phyloP scores from a whole-genome alignment of 2,888 invertebrate species.

The Melangyna quadrimaculata region DNA sequence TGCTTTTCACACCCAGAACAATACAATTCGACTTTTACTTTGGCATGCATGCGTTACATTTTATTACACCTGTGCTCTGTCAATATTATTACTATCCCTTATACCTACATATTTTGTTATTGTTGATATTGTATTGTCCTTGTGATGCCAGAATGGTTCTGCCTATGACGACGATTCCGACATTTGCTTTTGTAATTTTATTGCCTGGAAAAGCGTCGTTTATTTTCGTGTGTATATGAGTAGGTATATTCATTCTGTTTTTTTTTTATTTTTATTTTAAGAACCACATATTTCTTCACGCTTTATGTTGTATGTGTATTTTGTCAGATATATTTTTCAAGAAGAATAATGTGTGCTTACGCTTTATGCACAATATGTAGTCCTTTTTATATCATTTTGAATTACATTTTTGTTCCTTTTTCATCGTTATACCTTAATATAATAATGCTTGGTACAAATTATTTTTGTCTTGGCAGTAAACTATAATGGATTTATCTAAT shows the following conservation, averaged over 20 bases:
- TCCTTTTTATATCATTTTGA: slow-evolving; percentile 24
- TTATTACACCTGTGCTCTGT: slow-evolving; percentile 69
- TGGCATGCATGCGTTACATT: slow-evolving; percentile 58
- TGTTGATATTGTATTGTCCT: slow-evolving; percentile 4
- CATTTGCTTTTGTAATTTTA: slow-evolving; percentile 66
- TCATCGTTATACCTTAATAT: not conserved
- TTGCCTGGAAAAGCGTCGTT: slow-evolving; percentile 66
- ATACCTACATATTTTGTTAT: slow-evolving; percentile 51
- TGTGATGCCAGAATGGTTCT: not conserved
- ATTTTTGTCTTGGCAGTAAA: slow-evolving; percentile 41
- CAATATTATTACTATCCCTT: slow-evolving; percentile 63
- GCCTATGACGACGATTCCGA: not conserved
- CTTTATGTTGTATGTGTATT: not conserved
- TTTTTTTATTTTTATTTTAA: slow-evolving; percentile 9
- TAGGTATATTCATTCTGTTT: slow-evolving; percentile 47
- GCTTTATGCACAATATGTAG: slow-evolving; percentile 39
- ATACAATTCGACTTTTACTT: slow-evolving; percentile 52
- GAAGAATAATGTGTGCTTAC: slow-evolving; percentile 48
- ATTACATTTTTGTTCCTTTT: slow-evolving; percentile 21
- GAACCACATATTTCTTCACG: slow-evolving; percentile 44
- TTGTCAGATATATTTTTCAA: slow-evolving; percentile 33
- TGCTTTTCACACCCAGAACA: slow-evolving; percentile 59
- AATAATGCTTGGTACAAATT: slow-evolving; percentile 51
- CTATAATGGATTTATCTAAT: slow-evolving; percentile 54
- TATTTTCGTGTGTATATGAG: slow-evolving; percentile 62